A percentile compares a stretch with the other conserved stretches of the same genome.
Evolutionary conservation across 64 coral and sea anemone species (phyloP).

Genomic region (Astreopora myriophthalma): DNA sequence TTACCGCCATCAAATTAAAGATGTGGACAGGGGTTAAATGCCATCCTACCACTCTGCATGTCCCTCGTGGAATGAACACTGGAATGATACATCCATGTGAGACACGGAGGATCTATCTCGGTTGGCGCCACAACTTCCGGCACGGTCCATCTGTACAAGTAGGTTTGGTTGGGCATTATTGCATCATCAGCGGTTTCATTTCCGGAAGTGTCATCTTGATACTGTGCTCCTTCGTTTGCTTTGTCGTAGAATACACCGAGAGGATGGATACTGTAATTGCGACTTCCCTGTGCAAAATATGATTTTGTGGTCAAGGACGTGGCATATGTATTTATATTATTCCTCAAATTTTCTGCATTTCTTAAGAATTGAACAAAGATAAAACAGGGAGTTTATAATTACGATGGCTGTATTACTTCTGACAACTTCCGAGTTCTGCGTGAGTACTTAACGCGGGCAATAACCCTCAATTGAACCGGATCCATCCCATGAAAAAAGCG

Average conservation of each 20-base stretch:
- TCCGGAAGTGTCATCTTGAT: slow-evolving; percentile 71
- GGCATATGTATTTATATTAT: no score
- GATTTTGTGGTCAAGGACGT: neutral
- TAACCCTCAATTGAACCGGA: no score
- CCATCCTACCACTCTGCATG: slow-evolving; percentile 80
- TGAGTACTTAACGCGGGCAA: no score
- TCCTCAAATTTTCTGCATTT: no score
- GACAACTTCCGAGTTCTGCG: no score
- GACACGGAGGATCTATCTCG: slow-evolving; percentile 63
- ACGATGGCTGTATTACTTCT: no score
- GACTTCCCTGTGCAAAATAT: slow-evolving; percentile 52
- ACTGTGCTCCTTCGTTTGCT: slow-evolving; percentile 82
- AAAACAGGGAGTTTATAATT: no score
- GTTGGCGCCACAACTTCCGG: slow-evolving; percentile 80
- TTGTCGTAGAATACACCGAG: slow-evolving; percentile 93
- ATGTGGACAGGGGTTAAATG: neutral
- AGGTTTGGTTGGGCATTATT: slow-evolving; percentile 63
- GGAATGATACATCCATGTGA: slow-evolving; percentile 84
- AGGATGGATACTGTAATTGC: slow-evolving; percentile 85
- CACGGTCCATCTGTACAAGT: slow-evolving; percentile 78
- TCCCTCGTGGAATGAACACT: slow-evolving; percentile 74
- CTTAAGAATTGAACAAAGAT: no score
- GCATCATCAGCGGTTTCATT: slow-evolving; percentile 76
- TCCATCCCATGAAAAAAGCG: no score
- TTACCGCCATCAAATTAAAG: no score